Evolutionary conservation across 2,888 invertebrate species (phyloP).

Genomic region (Oeneis ivallda): DNA sequence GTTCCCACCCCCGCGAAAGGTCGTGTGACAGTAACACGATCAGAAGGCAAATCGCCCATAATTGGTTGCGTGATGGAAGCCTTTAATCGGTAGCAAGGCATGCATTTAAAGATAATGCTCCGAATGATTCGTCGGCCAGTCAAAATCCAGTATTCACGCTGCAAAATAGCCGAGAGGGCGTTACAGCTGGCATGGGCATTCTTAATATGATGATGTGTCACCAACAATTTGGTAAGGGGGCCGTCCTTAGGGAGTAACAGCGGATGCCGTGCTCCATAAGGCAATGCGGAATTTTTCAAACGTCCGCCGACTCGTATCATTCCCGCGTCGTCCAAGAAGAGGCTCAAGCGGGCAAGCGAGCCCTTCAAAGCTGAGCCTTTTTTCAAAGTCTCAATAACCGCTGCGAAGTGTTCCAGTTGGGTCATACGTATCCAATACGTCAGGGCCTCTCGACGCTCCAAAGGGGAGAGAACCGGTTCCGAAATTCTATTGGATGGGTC

Average conservation of each 20-base stretch:
- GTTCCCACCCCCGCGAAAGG: too few species aligned
- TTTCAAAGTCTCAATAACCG: not conserved
- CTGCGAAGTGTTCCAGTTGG: not conserved
- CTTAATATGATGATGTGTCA: not conserved
- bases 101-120: not conserved
- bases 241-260: not conserved
- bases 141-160: conserved; percentile 13
- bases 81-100: conserved; percentile 5
- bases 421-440: not conserved
- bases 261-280: not conserved
- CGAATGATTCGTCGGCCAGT: not conserved
- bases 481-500: not conserved
- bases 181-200: not conserved
- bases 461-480: not conserved
- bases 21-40: too few species aligned
- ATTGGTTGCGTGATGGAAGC: not conserved
- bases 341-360: not conserved
- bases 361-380: not conserved
- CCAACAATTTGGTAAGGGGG: not conserved
- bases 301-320: not conserved
- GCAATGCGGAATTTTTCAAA: not conserved
- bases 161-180: conserved; percentile 2
- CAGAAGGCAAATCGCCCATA: too few species aligned
- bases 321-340: not conserved
- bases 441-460: not conserved